phyloP scores from a whole-genome alignment of 1,140 invertebrate genomes.

The Caenorhabditis remanei region DNA sequence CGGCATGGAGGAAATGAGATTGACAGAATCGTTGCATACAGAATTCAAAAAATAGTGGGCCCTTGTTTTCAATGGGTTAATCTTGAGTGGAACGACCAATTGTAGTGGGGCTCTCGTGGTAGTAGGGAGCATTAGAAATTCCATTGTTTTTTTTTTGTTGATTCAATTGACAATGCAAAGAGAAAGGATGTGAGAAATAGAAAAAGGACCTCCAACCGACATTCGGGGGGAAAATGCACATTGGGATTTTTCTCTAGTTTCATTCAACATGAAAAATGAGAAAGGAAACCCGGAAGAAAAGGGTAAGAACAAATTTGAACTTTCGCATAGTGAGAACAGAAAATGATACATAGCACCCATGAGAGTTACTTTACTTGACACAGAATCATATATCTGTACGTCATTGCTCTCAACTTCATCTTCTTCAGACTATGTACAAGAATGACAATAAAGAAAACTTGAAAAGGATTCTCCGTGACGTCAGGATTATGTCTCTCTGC shows the following conservation, averaged over 20 bases:
- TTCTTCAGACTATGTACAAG: slow-evolving; percentile 90
- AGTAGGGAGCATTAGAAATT: slow-evolving; percentile 24
- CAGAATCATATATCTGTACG: slow-evolving; percentile 18
- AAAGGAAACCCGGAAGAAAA: background rate
- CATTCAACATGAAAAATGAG: background rate
- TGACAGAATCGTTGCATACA: slow-evolving; percentile 54
- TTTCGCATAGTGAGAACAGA: background rate
- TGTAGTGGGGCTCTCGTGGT: background rate
- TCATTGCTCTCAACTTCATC: slow-evolving; percentile 57
- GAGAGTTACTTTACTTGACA: slow-evolving; percentile 11
- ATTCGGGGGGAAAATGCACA: background rate
- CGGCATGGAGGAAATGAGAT: background rate
- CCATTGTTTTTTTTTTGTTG: slow-evolving; percentile 19
- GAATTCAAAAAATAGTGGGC: slow-evolving; percentile 16
- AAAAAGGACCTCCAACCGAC: background rate
- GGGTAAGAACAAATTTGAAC: slow-evolving; percentile 19
- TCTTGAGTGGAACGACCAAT: background rate
- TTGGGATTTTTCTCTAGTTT: background rate
- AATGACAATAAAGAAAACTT: slow-evolving; percentile 96
- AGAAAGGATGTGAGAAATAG: background rate
- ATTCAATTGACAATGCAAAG: slow-evolving; percentile 37
- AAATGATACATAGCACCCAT: background rate
- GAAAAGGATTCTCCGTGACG: slow-evolving; percentile 96
- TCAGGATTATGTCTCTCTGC: slow-evolving; percentile 94
- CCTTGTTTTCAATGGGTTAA: slow-evolving; percentile 2